Evolutionary conservation across 1,140 invertebrate genomes (phyloP).

Genomic region (Lamellibrachia luymesi): DNA sequence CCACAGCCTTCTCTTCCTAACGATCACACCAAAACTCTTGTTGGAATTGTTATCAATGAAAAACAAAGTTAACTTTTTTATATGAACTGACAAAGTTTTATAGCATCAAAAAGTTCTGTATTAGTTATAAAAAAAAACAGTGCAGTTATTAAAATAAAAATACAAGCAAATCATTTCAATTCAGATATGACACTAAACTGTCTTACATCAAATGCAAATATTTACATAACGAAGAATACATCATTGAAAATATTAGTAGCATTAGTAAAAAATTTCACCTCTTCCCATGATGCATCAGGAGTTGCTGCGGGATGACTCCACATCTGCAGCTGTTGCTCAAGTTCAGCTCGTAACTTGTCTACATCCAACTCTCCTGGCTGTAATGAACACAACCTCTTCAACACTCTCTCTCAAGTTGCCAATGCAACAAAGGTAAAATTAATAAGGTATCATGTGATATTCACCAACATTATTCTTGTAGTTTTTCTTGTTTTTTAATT

Average conservation of each 20-base stretch:
- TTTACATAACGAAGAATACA: background rate
- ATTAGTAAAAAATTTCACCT: background rate
- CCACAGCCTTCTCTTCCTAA: constrained; percentile 32
- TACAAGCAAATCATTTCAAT: background rate
- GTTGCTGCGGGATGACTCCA: background rate
- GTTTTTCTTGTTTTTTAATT: too few species aligned
- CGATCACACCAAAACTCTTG: background rate
- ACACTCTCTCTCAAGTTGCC: background rate
- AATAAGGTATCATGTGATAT: background rate
- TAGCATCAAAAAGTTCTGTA: background rate
- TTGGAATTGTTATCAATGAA: too few species aligned
- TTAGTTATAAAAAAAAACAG: background rate
- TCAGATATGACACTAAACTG: background rate
- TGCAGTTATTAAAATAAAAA: too few species aligned
- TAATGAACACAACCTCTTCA: constrained; percentile 17
- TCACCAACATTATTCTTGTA: background rate
- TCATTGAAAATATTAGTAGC: background rate
- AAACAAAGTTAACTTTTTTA: background rate
- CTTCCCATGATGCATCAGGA: constrained; percentile 11
- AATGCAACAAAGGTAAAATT: background rate
- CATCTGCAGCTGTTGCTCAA: constrained; percentile 62
- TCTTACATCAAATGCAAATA: background rate
- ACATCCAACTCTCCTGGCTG: constrained; percentile 39
- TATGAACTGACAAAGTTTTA: background rate
- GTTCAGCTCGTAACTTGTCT: constrained; percentile 47